Evolutionary conservation across 1,140 invertebrate species (phyloP).

Genomic region (Zaprionus africanus): DNA sequence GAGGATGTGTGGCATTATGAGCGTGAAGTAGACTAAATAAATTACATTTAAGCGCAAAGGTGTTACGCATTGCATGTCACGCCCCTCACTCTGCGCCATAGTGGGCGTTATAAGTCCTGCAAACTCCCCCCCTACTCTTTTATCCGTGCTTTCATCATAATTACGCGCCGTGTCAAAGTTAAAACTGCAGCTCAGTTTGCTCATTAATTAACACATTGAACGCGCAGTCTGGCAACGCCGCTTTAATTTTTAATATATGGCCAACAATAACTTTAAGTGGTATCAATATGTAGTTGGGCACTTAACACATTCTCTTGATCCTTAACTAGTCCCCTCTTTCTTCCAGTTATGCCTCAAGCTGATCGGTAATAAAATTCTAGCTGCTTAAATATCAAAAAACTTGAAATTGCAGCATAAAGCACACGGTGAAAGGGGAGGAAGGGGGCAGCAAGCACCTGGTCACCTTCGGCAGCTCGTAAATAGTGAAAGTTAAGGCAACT

Average conservation of each 20-base stretch:
- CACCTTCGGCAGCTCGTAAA: conserved; percentile 61
- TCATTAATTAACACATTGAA: conserved; percentile 48
- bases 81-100: not conserved
- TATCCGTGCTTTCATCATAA: conserved; percentile 23
- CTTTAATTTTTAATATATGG: not conserved
- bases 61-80: conserved; percentile 60
- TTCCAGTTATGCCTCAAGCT: not conserved
- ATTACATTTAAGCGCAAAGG: conserved; percentile 77
- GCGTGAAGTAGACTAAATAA: conserved; percentile 82
- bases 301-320: conserved; percentile 3
- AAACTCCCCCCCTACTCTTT: no score
- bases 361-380: conserved; percentile 33
- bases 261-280: not conserved
- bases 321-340: not conserved
- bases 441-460: conserved; percentile 46
- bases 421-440: conserved; percentile 17
- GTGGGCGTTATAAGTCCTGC: conserved; percentile 10
- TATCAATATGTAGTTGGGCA: not conserved
- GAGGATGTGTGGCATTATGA: conserved; percentile 69
- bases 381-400: conserved; percentile 36
- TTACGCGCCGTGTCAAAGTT: conserved; percentile 41
- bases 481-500: conserved; percentile 63
- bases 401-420: conserved; percentile 42
- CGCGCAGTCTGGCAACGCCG: conserved; percentile 12
- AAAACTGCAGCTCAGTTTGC: conserved; percentile 32